Base-by-base conservation (phyloP, 2,113 vertebrate genomes). In the Menidia beryllina region DNA sequence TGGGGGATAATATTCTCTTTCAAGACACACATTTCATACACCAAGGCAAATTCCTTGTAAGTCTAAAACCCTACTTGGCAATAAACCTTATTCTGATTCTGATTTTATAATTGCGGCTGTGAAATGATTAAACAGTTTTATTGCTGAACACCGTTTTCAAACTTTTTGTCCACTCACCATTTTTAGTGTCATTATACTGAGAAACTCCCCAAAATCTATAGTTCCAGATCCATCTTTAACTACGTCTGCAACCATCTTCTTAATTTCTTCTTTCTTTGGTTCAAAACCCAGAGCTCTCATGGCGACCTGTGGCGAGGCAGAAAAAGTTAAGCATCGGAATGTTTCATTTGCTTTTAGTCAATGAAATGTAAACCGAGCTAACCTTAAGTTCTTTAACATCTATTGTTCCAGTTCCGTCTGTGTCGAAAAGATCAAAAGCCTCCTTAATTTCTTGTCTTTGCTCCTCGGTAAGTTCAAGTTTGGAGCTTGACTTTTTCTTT, bases 311-410 rank as follows among this genome's bases (percentile, higher is more conserved):
- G 9, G 23, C 4, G 26, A 26, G 61, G 41, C 25, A 19, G n/a
- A 0, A 26, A 15, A 4, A 45, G 41, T 1, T 17, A 34, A 58
- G n/a, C 14, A 49, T 6, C 24, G 11, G 17, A 27, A 64, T 4
- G 30, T 20, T 10, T 34, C n/a, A 45, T 7, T 45, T n/a, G 41
- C 0, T 7, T 45, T 38, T 10, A 7, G 15, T 10, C 7, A 25
- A 9, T 39, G 3, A 56, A 38, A 36, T 25, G 3, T 9, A 23
- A 8, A 0, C 3, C 3, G 2, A 47, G 17, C 66, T 24, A 30
- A 98, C 96, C 95, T 99, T 97, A 8, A 99, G 74, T 87, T 98
- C 97, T 87, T 97, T 98, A 47, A 97, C 91, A 71, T 97, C 96
- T 17, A 98, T 97, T 50, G 87, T 94, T 27, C 96, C 97, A 64